Evolutionary conservation across 1,140 invertebrate genomes (phyloP).

Genomic region (Neoseiulus cucumeris): DNA sequence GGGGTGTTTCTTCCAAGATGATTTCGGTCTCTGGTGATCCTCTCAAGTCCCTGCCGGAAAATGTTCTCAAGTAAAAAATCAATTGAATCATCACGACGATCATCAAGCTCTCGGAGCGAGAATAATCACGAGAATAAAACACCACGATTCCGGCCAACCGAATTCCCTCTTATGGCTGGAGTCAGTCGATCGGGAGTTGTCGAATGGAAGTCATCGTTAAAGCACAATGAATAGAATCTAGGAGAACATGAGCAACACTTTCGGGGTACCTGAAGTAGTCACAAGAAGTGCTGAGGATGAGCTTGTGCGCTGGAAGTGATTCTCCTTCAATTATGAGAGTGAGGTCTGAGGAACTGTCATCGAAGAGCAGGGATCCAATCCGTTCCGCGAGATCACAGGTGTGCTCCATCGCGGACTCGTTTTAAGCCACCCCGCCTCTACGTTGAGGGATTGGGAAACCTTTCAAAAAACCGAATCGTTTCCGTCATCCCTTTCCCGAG

Average conservation of each 20-base stretch:
- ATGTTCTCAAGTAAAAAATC: conserved; percentile 34
- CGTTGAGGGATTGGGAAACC: too few relatives aligned
- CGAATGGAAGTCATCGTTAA: too few relatives aligned
- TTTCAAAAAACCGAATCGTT: too few relatives aligned
- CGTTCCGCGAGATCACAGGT: conserved; percentile 43
- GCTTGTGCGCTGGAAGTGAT: conserved; percentile 59
- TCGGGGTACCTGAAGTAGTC: conserved; percentile 61
- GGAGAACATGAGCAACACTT: not conserved
- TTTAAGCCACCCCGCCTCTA: too few relatives aligned
- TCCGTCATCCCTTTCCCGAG: too few relatives aligned
- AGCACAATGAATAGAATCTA: too few relatives aligned
- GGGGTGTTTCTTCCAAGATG: conserved; percentile 56
- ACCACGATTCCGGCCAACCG: too few relatives aligned
- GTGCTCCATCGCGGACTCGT: conserved; percentile 31
- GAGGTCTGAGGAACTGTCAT: conserved; percentile 74
- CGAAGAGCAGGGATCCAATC: conserved; percentile 58
- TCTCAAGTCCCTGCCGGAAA: conserved; percentile 75
- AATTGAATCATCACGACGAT: too few relatives aligned
- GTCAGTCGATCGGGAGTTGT: too few relatives aligned
- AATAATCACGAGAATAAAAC: too few relatives aligned
- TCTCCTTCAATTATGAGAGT: conserved; percentile 63
- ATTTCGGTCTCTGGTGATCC: conserved; percentile 66
- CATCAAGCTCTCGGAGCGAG: too few relatives aligned
- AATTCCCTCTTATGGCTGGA: too few relatives aligned
- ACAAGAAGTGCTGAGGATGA: conserved; percentile 74